Evolutionary conservation across 2,797 vertebrate species (phyloP), one percentile per base, ranked within the genome.

Genomic region (Acanthiza pusilla): DNA sequence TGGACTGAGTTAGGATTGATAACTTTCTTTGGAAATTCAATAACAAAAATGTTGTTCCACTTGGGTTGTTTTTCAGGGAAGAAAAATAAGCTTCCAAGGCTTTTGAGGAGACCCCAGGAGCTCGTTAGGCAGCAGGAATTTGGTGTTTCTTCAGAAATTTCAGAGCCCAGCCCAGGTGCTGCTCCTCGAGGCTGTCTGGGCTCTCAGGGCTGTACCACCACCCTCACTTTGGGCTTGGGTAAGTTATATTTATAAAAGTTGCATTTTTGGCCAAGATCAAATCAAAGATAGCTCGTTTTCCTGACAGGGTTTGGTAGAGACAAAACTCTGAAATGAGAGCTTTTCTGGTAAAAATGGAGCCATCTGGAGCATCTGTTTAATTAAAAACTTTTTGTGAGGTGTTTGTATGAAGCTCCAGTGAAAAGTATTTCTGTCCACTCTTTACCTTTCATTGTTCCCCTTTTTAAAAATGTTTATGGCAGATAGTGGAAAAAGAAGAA

Each of bases 191-290:
- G 16, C 21, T 21, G 36, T 32, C 10, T 10, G 53, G 40, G 36
- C 20, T 21, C 13, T 13, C 11, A 7, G 26, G 29, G n/a, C n/a
- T 27, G 22, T 27, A 48, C 1, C 9, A 26, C 3, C 11, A 25
- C 20, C 5, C 5, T 21, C 3, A 2, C 16, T 19, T 7, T 32
- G 6, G 48, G 27, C 2, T 9, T 43, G 19, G 29, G 3, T 29
- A 4, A 4, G 10, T 30, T 42, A 42, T 42, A 42, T 42, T 42
- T 42, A 42, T 14, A n/a, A 57, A 74, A 60, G 19, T 40, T 34
- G 1, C 34, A 62, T 58, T 57, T 87, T 22, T 14, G 4, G 5
- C 16, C 48, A 73, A 26, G 9, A 53, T 74, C 26, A 84, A 83
- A 89, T 9, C 18, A 55, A 66, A 60, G 67, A 48, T 7, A 50